Conservation (phyloP, 1,140 invertebrate genomes). For the Lepidurus packardi region DNA sequence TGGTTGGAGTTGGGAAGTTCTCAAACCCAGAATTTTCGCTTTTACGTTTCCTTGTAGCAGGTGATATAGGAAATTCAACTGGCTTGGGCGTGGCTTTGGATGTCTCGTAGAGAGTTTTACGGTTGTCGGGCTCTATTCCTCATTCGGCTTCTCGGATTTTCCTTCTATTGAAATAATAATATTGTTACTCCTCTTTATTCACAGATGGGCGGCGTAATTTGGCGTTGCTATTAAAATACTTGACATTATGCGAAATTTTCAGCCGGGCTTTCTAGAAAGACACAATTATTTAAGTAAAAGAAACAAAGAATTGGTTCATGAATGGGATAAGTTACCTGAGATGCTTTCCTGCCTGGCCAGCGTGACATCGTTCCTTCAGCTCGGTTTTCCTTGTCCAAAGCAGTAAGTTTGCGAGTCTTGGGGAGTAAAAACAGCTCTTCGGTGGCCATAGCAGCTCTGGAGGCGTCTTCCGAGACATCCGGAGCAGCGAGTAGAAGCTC, state of each 20-base stretch:
- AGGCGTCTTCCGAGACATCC: neutral
- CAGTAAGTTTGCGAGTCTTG: too few species aligned
- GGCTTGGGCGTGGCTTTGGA: too few species aligned
- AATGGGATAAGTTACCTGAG: neutral
- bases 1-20: too few species aligned
- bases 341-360: neutral
- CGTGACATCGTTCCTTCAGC: neutral
- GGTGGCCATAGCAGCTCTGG: neutral
- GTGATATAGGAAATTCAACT: too few species aligned
- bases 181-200: too few species aligned
- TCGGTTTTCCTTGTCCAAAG: neutral
- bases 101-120: too few species aligned
- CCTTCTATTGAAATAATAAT: neutral
- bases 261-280: neutral
- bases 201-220: neutral
- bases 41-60: too few species aligned
- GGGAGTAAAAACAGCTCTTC: neutral
- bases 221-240: neutral
- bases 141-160: neutral
- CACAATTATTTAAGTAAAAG: neutral
- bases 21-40: too few species aligned
- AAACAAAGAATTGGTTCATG: neutral
- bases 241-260: neutral
- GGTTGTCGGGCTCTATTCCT: neutral
- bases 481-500: too few species aligned